These are phyloP conservation scores for Philotrypesis tridentata DNA, from an alignment of 1,140 invertebrate genomes.

Conservation along the genomic window DNA sequence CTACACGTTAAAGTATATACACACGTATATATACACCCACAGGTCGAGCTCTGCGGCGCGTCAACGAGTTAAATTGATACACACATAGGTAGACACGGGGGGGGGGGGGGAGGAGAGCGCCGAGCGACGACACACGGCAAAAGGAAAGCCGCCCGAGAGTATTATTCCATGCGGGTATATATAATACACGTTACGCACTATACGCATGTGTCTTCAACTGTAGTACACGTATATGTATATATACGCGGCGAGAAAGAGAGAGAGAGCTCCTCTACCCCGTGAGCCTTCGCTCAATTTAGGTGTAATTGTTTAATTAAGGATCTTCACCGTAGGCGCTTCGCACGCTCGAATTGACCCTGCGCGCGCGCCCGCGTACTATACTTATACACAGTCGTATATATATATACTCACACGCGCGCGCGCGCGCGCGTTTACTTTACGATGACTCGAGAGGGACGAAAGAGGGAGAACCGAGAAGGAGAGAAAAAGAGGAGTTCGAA, in stretches of 20 bases:
- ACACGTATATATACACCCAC: neutral
- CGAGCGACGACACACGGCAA: neutral
- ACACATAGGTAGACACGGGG: constrained; percentile 51
- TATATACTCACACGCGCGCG: neutral
- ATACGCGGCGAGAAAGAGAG: too few species aligned
- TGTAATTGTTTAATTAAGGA: constrained; percentile 69
- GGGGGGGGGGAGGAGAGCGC: too few species aligned
- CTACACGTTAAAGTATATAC: too few species aligned
- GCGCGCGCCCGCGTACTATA: too few species aligned
- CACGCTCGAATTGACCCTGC: constrained; percentile 18
- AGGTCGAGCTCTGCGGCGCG: neutral
- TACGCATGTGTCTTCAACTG: too few species aligned
- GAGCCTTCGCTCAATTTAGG: constrained; percentile 66
- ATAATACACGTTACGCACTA: too few species aligned
- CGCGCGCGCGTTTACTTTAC: neutral
- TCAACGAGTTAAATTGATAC: constrained; percentile 47
- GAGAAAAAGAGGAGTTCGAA: neutral
- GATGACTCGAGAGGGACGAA: neutral
- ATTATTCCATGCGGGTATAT: constrained; percentile 59
- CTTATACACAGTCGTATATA: too few species aligned
- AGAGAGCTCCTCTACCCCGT: constrained; percentile 34
- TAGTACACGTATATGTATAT: too few species aligned
- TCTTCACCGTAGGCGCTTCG: constrained; percentile 57
- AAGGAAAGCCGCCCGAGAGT: constrained; percentile 33
- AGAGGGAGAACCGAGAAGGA: neutral